phyloP scores from a whole-genome alignment of 1,140 invertebrate genomes.

The Dreissena rostriformis region DNA sequence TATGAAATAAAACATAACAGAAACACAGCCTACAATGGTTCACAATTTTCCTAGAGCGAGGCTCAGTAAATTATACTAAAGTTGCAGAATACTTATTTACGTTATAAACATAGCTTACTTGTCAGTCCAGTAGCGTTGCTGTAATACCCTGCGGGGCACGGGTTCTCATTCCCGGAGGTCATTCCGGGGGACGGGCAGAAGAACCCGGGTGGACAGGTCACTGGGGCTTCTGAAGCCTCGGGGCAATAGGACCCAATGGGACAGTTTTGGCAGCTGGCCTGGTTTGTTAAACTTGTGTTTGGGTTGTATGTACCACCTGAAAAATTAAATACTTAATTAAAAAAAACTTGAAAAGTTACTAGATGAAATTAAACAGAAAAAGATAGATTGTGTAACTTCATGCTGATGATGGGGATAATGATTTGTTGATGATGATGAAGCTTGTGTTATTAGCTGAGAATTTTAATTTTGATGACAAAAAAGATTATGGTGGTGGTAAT shows the following conservation, averaged over 20 bases:
- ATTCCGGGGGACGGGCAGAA: conserved; percentile 68
- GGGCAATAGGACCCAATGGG: conserved; percentile 72
- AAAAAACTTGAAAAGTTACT: neutral
- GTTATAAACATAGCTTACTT: no score
- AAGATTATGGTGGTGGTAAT: no score
- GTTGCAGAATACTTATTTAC: no score
- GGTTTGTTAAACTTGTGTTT: conserved; percentile 62
- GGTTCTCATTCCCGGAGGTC: conserved; percentile 68
- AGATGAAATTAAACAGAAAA: neutral
- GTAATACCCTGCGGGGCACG: conserved; percentile 78
- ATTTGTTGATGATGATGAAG: no score
- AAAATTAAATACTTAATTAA: conserved; percentile 21
- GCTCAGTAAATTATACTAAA: no score
- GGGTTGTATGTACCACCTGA: conserved; percentile 74
- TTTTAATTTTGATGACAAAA: no score
- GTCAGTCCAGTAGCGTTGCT: conserved; percentile 64
- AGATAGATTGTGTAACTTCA: no score
- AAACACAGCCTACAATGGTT: no score
- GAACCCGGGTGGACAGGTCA: conserved; percentile 75
- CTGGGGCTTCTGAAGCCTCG: conserved; percentile 54
- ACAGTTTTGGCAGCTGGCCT: conserved; percentile 68
- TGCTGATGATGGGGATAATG: no score
- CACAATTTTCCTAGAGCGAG: no score
- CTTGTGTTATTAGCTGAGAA: no score
- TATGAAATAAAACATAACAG: no score